Percentiles rank a stretch among this genome's conserved stretches.
Evolutionary conservation across 2,113 vertebrate genomes (phyloP).

Genomic region (Paramisgurnus dabryanus): DNA sequence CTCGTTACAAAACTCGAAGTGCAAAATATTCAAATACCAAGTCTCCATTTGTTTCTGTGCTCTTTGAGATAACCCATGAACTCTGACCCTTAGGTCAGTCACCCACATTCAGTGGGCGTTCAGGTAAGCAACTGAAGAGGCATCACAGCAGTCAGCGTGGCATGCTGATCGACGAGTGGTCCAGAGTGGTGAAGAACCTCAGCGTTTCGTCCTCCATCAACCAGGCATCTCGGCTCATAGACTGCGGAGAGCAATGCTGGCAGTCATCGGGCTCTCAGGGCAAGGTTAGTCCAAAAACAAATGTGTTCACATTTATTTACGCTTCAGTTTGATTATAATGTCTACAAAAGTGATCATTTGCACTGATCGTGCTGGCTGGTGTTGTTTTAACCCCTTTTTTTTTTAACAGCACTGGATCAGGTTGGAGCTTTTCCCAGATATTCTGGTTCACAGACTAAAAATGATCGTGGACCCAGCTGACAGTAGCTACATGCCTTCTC

Average conservation of each 20-base stretch:
- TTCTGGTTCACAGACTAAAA: slow-evolving; percentile 92
- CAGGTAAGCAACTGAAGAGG: slow-evolving; percentile 93
- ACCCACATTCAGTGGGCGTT: slow-evolving; percentile 89
- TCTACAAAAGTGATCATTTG: neutral
- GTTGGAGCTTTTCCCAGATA: slow-evolving; percentile 94
- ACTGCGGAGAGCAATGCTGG: slow-evolving; percentile 94
- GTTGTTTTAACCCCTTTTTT: neutral
- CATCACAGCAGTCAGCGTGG: slow-evolving; percentile 87
- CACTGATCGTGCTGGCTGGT: neutral
- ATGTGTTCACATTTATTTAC: neutral
- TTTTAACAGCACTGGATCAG: slow-evolving; percentile 92
- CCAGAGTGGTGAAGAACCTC: slow-evolving; percentile 91
- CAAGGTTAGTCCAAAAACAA: slow-evolving; percentile 75
- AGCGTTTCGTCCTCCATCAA: slow-evolving; percentile 92
- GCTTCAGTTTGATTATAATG: neutral
- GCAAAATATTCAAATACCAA: too few species aligned
- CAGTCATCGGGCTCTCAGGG: slow-evolving; percentile 98
- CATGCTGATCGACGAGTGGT: slow-evolving; percentile 95
- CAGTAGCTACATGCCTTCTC: slow-evolving; percentile 98
- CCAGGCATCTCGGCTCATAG: slow-evolving; percentile 91
- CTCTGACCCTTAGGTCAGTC: slow-evolving; percentile 78
- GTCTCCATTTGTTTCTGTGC: neutral
- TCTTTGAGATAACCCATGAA: slow-evolving; percentile 1
- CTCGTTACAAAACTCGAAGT: neutral
- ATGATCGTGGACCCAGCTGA: slow-evolving; percentile 96